These are phyloP conservation scores for Syncerus caffer DNA, from an alignment of 2,797 vertebrate species.

Conservation along the genomic window DNA sequence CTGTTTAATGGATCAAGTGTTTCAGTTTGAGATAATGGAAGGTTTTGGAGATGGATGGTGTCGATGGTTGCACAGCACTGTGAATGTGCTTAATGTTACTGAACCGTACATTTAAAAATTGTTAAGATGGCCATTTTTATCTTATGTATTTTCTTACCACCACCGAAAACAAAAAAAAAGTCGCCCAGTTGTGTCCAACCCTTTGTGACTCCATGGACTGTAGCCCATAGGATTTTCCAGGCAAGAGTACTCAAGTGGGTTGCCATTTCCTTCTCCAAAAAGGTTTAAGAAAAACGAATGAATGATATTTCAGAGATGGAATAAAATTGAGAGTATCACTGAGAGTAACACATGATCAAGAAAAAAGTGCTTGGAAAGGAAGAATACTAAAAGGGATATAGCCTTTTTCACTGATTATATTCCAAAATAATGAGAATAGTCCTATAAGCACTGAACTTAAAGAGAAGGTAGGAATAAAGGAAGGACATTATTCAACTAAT, in stretches of 20 bases:
- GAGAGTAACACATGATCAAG: not conserved
- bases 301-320: not conserved
- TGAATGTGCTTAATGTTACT: not conserved
- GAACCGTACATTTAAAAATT: not conserved
- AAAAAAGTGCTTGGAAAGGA: not conserved
- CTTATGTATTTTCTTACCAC: not conserved
- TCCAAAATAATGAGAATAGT: not conserved
- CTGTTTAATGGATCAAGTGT: not conserved
- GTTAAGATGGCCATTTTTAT: not conserved
- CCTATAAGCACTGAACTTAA: not conserved
- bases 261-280: not conserved
- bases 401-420: not conserved
- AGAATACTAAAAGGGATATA: not conserved
- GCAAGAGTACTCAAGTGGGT: not conserved
- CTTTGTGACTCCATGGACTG: not conserved
- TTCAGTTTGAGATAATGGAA: not conserved
- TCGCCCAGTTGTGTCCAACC: rapidly evolving
- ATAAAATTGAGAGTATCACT: not conserved
- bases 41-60: not conserved
- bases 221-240: not conserved
- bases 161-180: too few species aligned
- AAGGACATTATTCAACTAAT: not conserved
- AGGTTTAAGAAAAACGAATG: not conserved
- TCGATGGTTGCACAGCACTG: not conserved
- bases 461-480: not conserved